Evolutionary conservation across 2,888 invertebrate genomes (phyloP), one percentile per base, ranked within the genome.

Genomic region (Lamellibrachia columna): DNA sequence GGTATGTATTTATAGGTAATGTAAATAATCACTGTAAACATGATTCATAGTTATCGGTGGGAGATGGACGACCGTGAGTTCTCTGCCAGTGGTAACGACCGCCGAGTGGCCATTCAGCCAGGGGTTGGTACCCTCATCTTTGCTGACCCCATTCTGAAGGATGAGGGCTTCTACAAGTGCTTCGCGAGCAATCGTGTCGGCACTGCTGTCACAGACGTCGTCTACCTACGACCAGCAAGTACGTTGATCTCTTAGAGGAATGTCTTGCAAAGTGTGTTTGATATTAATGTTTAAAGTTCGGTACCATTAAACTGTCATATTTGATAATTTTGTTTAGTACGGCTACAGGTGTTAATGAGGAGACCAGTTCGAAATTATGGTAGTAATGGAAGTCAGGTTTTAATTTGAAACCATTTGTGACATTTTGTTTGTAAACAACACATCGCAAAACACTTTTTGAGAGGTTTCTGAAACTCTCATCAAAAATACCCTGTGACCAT

Each of bases 131-230:
- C 99, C 1, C 97, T 99, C 92, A 98, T 99, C 58, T 98, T 99
- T 95, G 98, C 98, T 93, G 97, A 97, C 94, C 99, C 99, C 0
- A 97, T 98, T 92, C 98, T 98, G 95, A 98, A 98, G 96, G 99
- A 99, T 97, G 97, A 99, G 94, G 99, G 99, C 53, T 98, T 99
- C 96, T 99, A 99, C 97, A 99, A 99, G 96, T 99, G 99, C 97
- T 98, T 98, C 97, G 99, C 99, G 58, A 8, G 58, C 28, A 94
- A 94, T 91, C 91, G 92, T 52, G 94, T 92, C 11, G 94, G 94
- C 8, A 92, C 90, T 22, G 93, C 94, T 7, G 53, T 93, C 53
- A 93, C 94, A 22, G 93, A 93, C 22, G 92, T 92, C 75, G 91
- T 92, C 11, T 92, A 93, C 91, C 91, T 93, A 15, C 90, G 93